A percentile compares a stretch with the other conserved stretches of the same genome.
Evolutionary conservation across 2,888 invertebrate genomes (phyloP).

Genomic region (Carpatolechia fugitivella): DNA sequence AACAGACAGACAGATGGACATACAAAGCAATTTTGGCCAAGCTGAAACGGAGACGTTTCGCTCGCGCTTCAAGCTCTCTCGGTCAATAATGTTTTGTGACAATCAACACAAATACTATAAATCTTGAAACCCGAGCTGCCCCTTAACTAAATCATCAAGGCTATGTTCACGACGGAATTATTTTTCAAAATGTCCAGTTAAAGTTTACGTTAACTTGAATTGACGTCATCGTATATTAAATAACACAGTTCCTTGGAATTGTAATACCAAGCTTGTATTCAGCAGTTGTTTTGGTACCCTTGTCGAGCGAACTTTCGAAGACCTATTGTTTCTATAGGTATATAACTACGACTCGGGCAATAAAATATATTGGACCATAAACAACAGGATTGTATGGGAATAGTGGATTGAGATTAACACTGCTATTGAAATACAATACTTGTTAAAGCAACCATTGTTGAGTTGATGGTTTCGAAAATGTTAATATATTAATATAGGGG

Average conservation of each 20-base stretch:
- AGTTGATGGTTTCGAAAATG: neutral
- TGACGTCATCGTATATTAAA: constrained; percentile 22
- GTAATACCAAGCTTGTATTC: constrained; percentile 45
- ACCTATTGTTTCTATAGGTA: constrained; percentile 48
- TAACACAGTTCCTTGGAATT: constrained; percentile 16
- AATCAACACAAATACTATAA: too few species aligned
- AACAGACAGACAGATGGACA: too few species aligned
- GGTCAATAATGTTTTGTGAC: too few species aligned
- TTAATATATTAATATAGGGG: too few species aligned
- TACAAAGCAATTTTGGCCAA: too few species aligned
- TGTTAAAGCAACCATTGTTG: neutral
- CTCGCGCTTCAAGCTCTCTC: too few species aligned
- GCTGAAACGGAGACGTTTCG: too few species aligned
- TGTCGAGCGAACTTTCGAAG: constrained; percentile 37
- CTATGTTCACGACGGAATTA: too few species aligned
- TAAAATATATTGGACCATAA: constrained; percentile 4
- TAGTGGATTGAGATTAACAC: neutral
- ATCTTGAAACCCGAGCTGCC: too few species aligned
- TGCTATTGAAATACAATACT: neutral
- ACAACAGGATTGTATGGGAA: neutral
- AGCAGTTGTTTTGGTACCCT: constrained; percentile 38
- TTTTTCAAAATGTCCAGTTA: neutral
- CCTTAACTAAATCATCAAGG: too few species aligned
- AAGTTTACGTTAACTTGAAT: neutral
- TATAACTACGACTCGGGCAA: neutral